Conservation (phyloP, 2,888 invertebrate species). For the Linhomoeus sp. region DNA sequence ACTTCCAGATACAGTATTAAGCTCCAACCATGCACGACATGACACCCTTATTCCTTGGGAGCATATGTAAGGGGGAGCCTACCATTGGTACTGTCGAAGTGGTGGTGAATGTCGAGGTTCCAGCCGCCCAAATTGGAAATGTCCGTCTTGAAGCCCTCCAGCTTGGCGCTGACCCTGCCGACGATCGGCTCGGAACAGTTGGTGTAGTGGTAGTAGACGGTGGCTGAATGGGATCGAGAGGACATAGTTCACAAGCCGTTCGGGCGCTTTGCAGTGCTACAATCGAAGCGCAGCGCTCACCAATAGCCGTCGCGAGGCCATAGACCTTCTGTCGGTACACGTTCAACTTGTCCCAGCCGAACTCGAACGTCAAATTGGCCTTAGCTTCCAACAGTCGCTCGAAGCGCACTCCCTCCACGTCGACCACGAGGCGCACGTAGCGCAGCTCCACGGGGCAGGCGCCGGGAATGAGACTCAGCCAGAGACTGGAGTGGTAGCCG, state of each 20-base stretch:
- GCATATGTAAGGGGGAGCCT: neutral
- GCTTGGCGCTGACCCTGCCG: slow-evolving; percentile 49
- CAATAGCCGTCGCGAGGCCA: slow-evolving; percentile 79
- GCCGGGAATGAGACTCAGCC: slow-evolving; percentile 62
- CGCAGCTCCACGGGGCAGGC: slow-evolving; percentile 57
- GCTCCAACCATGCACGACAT: no score
- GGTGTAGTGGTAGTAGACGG: slow-evolving; percentile 80
- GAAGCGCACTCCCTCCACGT: slow-evolving; percentile 76
- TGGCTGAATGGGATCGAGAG: slow-evolving; percentile 10
- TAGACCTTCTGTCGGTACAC: slow-evolving; percentile 95
- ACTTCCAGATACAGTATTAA: no score
- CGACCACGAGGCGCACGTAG: slow-evolving; percentile 75
- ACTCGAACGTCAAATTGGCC: slow-evolving; percentile 69
- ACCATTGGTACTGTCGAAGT: slow-evolving; percentile 55
- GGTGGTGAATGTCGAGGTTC: slow-evolving; percentile 93
- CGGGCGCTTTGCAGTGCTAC: no score
- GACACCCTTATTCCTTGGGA: no score
- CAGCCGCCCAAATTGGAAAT: slow-evolving; percentile 92
- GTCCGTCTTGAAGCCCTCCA: slow-evolving; percentile 86
- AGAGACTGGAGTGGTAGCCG: slow-evolving; percentile 77
- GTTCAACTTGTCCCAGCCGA: slow-evolving; percentile 92
- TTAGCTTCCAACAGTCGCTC: slow-evolving; percentile 86
- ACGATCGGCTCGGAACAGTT: slow-evolving; percentile 57
- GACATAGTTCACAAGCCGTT: no score
- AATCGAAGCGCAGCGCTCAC: slow-evolving; percentile 35